Conservation (phyloP, 2,888 invertebrate species). For the Arge pagana region DNA sequence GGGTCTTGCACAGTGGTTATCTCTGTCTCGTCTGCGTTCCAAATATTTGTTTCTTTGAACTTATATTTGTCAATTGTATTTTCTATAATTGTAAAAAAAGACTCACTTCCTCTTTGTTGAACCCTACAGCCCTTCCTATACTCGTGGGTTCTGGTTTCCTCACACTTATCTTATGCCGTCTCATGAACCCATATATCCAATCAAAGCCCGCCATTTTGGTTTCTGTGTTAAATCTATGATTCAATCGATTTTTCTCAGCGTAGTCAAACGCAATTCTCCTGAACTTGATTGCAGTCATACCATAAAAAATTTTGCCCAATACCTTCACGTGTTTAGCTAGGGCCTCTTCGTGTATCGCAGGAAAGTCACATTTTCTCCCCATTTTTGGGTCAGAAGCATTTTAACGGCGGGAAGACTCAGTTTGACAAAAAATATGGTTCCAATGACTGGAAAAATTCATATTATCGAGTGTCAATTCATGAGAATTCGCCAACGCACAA, state of each 20-base stretch:
- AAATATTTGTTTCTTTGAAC: no score
- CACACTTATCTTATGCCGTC: background rate
- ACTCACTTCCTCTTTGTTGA: slow-evolving; percentile 41
- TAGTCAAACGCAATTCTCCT: slow-evolving; percentile 19
- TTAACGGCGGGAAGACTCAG: no score
- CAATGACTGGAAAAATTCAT: slow-evolving; percentile 33
- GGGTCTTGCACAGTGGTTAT: slow-evolving; percentile 41
- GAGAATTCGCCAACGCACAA: slow-evolving; percentile 29
- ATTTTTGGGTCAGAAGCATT: no score
- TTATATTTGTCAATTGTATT: background rate
- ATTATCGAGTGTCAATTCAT: slow-evolving; percentile 23
- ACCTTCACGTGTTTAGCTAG: no score
- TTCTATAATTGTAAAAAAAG: no score
- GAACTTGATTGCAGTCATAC: slow-evolving; percentile 19
- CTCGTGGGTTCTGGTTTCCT: slow-evolving; percentile 32
- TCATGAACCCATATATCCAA: slow-evolving; percentile 5
- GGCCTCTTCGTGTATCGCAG: no score
- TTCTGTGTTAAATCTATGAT: slow-evolving; percentile 18
- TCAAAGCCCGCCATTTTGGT: slow-evolving; percentile 22
- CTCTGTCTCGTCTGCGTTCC: slow-evolving; percentile 56
- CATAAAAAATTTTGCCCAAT: slow-evolving; percentile 20
- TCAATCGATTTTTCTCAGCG: slow-evolving; percentile 6
- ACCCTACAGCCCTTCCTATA: slow-evolving; percentile 45
- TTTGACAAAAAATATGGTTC: slow-evolving; percentile 30
- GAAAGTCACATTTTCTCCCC: no score